Evolutionary conservation across 2,797 vertebrate genomes (phyloP).

Genomic region (Micromesistius poutassou): DNA sequence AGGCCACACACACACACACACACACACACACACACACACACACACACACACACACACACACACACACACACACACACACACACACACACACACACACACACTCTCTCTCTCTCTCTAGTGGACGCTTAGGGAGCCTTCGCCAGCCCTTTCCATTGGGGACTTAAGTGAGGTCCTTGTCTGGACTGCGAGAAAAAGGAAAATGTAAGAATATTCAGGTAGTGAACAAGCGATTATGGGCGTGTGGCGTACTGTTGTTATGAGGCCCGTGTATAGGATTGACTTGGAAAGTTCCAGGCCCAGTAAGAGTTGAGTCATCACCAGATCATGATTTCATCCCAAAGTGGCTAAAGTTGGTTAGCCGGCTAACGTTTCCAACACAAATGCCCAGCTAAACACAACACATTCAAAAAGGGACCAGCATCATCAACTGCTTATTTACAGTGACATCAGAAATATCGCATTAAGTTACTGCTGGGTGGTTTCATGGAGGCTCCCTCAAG

Average conservation of each 20-base stretch:
- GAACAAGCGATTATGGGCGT: slow-evolving; percentile 14
- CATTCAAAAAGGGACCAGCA: background rate
- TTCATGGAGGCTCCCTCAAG: background rate
- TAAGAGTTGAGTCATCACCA: slow-evolving; percentile 62
- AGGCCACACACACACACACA: too few relatives aligned
- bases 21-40: slow-evolving; percentile 22
- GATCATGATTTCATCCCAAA: slow-evolving; percentile 48
- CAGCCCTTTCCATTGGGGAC: slow-evolving; percentile 48
- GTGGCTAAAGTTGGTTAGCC: slow-evolving; percentile 47
- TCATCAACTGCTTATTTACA: background rate
- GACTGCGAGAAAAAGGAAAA: slow-evolving; percentile 18
- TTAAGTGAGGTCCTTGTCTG: slow-evolving; percentile 25
- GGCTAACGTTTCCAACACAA: slow-evolving; percentile 42
- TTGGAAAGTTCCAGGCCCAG: slow-evolving; percentile 51
- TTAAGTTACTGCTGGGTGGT: background rate
- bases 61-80: too few relatives aligned
- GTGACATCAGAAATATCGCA: background rate
- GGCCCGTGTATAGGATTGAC: slow-evolving; percentile 1
- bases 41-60: too few relatives aligned
- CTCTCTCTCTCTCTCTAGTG: too few relatives aligned
- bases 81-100: too few relatives aligned
- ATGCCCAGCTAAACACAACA: background rate
- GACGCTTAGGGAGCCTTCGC: slow-evolving; percentile 48
- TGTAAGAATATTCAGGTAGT: slow-evolving; percentile 20
- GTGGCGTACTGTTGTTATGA: background rate